These are phyloP conservation scores for Formica aserva DNA, from an alignment of 2,888 invertebrate species.

Conservation along the genomic window DNA sequence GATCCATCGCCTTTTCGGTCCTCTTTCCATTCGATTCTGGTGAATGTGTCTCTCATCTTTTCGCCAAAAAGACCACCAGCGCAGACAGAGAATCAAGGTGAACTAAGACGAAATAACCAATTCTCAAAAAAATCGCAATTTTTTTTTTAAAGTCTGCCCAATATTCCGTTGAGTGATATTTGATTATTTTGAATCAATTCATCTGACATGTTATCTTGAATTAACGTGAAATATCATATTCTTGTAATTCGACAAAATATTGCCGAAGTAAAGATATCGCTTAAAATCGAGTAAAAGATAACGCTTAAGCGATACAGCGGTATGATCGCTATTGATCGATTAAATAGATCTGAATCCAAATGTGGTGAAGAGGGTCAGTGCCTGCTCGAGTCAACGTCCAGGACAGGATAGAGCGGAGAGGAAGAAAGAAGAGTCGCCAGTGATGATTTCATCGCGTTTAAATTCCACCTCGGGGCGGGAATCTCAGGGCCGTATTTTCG, in stretches of 20 bases:
- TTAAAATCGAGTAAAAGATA: background rate
- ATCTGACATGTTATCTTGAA: background rate
- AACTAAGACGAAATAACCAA: slow-evolving; percentile 59
- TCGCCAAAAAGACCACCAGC: slow-evolving; percentile 52
- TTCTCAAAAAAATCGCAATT: background rate
- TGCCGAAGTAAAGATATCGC: background rate
- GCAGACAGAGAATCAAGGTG: slow-evolving; percentile 46
- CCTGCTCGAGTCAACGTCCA: slow-evolving; percentile 68
- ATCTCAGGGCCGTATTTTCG: slow-evolving; percentile 69
- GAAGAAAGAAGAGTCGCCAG: slow-evolving; percentile 21
- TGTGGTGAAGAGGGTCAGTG: slow-evolving; percentile 65
- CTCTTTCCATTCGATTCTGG: slow-evolving; percentile 79
- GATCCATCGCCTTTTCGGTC: slow-evolving; percentile 78
- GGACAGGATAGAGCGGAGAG: slow-evolving; percentile 38
- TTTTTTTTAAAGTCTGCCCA: background rate
- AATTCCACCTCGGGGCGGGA: slow-evolving; percentile 67
- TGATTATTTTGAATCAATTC: background rate
- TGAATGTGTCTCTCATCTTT: slow-evolving; percentile 67
- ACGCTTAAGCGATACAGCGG: slow-evolving; percentile 8
- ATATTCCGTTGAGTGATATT: background rate
- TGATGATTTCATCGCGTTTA: slow-evolving; percentile 72
- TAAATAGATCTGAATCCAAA: slow-evolving; percentile 65
- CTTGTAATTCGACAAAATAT: background rate
- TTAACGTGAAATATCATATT: background rate
- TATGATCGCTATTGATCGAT: slow-evolving; percentile 58